Evolutionary conservation across 2,888 invertebrate species (phyloP).

Genomic region (Allacma fusca): DNA sequence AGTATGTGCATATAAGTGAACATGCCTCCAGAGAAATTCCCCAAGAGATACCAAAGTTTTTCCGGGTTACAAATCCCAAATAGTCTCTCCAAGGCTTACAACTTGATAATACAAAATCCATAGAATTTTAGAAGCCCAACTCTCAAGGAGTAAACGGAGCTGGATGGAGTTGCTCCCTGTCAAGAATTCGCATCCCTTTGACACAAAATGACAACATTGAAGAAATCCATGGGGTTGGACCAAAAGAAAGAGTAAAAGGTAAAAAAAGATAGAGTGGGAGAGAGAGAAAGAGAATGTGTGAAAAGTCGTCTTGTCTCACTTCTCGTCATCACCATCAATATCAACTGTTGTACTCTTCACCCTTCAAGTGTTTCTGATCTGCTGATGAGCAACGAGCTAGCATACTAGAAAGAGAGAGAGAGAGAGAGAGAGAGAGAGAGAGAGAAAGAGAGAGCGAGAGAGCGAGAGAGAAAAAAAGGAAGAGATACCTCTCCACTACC

Average conservation of each 20-base stretch:
- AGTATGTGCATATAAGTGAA: too few relatives aligned
- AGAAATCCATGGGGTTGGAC: too few relatives aligned
- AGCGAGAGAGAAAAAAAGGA: background rate
- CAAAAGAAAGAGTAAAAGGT: too few relatives aligned
- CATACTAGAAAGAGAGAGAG: too few relatives aligned
- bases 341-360: constrained; percentile 22
- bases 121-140: too few relatives aligned
- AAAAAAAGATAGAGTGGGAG: background rate
- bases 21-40: too few relatives aligned
- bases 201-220: background rate
- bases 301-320: constrained; percentile 27
- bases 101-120: too few relatives aligned
- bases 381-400: constrained; percentile 3
- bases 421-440: background rate
- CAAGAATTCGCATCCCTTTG: too few relatives aligned
- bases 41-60: too few relatives aligned
- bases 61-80: constrained; percentile 19
- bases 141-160: too few relatives aligned
- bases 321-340: constrained; percentile 38
- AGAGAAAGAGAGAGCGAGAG: background rate
- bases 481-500: background rate
- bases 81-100: background rate
- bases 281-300: constrained; percentile 1
- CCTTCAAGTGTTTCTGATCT: constrained; percentile 27
- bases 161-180: too few relatives aligned